These are phyloP conservation scores for Prochilodus magdalenae DNA, from an alignment of 2,113 vertebrate genomes.

Conservation along the genomic window DNA sequence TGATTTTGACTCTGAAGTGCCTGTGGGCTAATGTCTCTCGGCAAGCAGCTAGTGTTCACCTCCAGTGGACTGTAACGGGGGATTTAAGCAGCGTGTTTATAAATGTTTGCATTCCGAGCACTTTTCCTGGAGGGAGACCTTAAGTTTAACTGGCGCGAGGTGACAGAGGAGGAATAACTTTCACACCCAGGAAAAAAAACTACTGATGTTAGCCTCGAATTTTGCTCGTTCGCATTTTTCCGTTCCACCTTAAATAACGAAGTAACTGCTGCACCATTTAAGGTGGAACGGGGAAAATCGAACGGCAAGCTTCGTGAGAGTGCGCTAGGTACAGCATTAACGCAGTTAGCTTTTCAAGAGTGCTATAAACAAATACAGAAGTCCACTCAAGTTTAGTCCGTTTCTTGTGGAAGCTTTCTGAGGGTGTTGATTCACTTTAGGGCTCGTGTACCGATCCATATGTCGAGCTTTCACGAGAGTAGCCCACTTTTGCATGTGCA, in stretches of 20 bases:
- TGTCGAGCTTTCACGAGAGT: neutral
- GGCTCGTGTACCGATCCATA: neutral
- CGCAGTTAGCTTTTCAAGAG: neutral
- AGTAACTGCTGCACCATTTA: too few relatives aligned
- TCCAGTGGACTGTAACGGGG: too few relatives aligned
- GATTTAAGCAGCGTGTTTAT: neutral
- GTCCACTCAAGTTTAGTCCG: too few relatives aligned
- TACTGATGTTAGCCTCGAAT: too few relatives aligned
- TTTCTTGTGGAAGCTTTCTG: neutral
- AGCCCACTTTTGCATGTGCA: neutral
- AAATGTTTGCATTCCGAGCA: neutral
- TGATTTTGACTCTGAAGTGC: too few relatives aligned
- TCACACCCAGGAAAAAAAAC: neutral
- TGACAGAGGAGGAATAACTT: neutral
- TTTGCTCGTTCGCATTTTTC: too few relatives aligned
- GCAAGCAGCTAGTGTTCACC: too few relatives aligned
- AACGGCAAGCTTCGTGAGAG: too few relatives aligned
- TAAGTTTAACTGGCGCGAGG: neutral
- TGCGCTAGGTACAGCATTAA: neutral
- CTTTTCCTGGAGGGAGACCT: neutral
- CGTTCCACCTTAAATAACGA: too few relatives aligned
- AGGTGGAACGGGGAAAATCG: too few relatives aligned
- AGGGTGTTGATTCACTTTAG: neutral
- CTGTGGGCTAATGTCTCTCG: too few relatives aligned
- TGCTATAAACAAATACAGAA: neutral